Evolutionary conservation across 1,140 invertebrate species (phyloP).

Genomic region (Metopolophium dirhodum): DNA sequence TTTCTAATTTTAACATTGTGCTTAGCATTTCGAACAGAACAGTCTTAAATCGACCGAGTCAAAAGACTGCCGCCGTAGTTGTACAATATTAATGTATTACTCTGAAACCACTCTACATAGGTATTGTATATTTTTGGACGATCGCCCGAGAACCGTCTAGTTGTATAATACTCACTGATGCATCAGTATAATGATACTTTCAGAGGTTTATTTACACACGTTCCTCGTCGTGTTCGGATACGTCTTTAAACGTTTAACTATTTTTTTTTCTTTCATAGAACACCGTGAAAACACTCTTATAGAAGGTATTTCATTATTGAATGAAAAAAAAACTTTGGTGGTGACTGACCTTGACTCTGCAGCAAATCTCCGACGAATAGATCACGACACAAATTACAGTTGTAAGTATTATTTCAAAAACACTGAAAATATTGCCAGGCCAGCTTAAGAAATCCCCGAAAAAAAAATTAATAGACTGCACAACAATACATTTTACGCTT

Average conservation of each 20-base stretch:
- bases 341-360: no score
- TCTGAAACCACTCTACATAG: background rate
- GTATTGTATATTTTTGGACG: slow-evolving; percentile 16
- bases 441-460: background rate
- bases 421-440: background rate
- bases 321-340: no score
- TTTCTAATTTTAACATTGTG: slow-evolving; percentile 41
- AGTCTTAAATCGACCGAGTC: slow-evolving; percentile 17
- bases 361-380: background rate
- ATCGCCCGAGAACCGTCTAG: background rate
- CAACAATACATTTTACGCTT: background rate
- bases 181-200: no score
- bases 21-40: background rate
- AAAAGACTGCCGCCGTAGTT: background rate
- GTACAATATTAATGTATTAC: background rate
- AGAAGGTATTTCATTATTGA: background rate
- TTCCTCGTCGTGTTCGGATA: background rate
- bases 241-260: background rate
- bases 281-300: background rate
- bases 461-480: background rate
- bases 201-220: background rate
- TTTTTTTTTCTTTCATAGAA: background rate
- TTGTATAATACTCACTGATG: background rate
- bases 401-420: no score
- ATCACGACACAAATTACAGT: background rate